Evolutionary conservation across 2,113 vertebrate species (phyloP).

Genomic region (Acanthisitta chloris): DNA sequence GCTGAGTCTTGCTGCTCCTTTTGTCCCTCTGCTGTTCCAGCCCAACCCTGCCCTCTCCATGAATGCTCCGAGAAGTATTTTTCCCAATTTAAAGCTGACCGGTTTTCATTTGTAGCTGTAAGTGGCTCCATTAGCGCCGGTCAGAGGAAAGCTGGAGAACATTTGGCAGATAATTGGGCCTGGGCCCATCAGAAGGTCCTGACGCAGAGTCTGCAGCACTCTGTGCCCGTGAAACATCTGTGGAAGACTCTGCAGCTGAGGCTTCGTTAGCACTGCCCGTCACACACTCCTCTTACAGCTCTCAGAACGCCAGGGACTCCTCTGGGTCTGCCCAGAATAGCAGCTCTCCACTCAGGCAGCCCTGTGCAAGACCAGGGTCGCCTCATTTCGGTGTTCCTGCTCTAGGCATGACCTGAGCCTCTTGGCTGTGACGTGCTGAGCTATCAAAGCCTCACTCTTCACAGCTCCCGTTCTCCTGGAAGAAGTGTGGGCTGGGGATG

Average conservation of each 20-base stretch:
- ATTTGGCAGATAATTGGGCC: slow-evolving; percentile 44
- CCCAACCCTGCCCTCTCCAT: neutral
- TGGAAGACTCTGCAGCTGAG: slow-evolving; percentile 17
- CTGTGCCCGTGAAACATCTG: neutral
- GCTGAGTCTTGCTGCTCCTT: slow-evolving; percentile 18
- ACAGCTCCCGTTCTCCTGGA: neutral
- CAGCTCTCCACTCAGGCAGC: neutral
- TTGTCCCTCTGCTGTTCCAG: neutral
- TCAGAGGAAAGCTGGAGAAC: slow-evolving; percentile 17
- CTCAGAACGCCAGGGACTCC: neutral
- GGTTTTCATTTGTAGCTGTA: slow-evolving; percentile 7
- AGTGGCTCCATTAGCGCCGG: slow-evolving; percentile 8
- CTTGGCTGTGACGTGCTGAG: neutral
- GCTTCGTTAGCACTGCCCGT: slow-evolving; percentile 16
- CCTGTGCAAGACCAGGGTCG: neutral
- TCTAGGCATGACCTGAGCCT: neutral
- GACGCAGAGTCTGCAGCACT: neutral
- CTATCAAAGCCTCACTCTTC: neutral
- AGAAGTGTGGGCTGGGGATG: neutral
- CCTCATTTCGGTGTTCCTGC: neutral
- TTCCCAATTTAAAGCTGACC: slow-evolving; percentile 1
- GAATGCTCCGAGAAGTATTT: neutral
- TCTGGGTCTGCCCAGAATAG: neutral
- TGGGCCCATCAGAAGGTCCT: slow-evolving; percentile 4
- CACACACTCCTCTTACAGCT: neutral